These are phyloP conservation scores for Nymphalis c-album DNA, from an alignment of 2,888 invertebrate genomes.

Conservation along the genomic window DNA sequence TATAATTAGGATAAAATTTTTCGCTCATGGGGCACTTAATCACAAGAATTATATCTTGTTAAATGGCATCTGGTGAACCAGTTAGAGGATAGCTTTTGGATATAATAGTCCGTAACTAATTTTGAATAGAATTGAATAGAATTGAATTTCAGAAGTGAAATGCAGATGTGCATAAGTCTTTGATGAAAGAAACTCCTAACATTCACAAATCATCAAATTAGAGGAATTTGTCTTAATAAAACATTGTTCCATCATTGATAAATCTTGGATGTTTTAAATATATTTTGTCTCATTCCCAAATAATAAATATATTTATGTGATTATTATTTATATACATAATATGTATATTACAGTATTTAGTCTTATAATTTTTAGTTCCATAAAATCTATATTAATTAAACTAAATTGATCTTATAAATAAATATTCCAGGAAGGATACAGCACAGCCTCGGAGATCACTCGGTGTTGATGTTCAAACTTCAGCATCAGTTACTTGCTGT, in stretches of 20 bases:
- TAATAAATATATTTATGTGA: background rate
- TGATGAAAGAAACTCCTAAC: too few relatives aligned
- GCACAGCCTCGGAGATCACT: constrained; percentile 23
- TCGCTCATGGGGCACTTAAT: background rate
- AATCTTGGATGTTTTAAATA: too few relatives aligned
- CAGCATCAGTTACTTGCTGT: constrained; percentile 6
- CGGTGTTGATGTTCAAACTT: constrained; percentile 12
- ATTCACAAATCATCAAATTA: too few relatives aligned
- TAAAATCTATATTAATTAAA: background rate
- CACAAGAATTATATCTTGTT: background rate
- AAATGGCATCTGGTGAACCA: background rate
- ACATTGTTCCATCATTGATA: too few relatives aligned
- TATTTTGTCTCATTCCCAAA: too few relatives aligned
- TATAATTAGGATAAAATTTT: background rate
- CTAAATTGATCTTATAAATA: background rate
- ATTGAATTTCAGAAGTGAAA: too few relatives aligned
- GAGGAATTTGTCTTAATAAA: too few relatives aligned
- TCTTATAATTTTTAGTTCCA: background rate
- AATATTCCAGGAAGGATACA: constrained; percentile 17
- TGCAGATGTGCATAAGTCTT: too few relatives aligned
- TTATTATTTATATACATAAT: background rate
- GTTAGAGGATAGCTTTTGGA: background rate
- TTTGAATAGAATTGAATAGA: too few relatives aligned
- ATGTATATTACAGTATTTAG: too few relatives aligned
- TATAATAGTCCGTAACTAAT: background rate